Percentiles rank a stretch among this genome's conserved stretches.
Evolutionary conservation across 2,888 invertebrate species (phyloP).

Genomic region (Plagodis dolabraria): DNA sequence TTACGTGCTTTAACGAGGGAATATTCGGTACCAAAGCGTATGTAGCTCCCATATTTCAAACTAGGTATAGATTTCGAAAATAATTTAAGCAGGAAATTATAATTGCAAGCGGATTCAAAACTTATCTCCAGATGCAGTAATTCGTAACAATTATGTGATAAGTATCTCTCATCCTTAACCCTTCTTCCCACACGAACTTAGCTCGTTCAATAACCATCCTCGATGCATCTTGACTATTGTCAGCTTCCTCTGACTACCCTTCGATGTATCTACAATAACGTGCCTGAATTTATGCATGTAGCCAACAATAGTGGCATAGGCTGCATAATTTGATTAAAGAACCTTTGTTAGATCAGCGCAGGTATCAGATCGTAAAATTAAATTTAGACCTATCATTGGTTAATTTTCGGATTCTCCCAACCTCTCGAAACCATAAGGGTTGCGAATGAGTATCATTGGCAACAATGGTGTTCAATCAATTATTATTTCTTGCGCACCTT

Average conservation of each 20-base stretch:
- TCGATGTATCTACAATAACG: conserved; percentile 72
- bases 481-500: conserved; percentile 81
- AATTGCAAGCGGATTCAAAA: conserved; percentile 19
- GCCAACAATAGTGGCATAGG: conserved; percentile 77
- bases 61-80: background rate
- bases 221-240: conserved; percentile 70
- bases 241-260: conserved; percentile 70
- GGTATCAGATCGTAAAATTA: conserved; percentile 83
- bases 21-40: conserved; percentile 38
- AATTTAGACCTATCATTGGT: conserved; percentile 83
- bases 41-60: background rate
- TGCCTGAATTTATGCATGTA: conserved; percentile 81
- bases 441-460: conserved; percentile 65
- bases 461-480: conserved; percentile 79
- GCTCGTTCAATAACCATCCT: conserved; percentile 70
- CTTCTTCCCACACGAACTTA: conserved; percentile 78
- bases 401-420: conserved; percentile 81
- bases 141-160: conserved; percentile 84
- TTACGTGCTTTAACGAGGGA: conserved; percentile 59
- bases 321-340: conserved; percentile 83
- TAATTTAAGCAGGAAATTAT: conserved; percentile 25
- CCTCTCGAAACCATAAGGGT: conserved; percentile 68
- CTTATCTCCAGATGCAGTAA: conserved; percentile 67
- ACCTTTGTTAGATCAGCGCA: conserved; percentile 77
- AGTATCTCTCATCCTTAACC: conserved; percentile 71